These are phyloP conservation scores for Rhinopomastus cyanomelas DNA, from an alignment of 2,113 vertebrate species.

Conservation along the genomic window DNA sequence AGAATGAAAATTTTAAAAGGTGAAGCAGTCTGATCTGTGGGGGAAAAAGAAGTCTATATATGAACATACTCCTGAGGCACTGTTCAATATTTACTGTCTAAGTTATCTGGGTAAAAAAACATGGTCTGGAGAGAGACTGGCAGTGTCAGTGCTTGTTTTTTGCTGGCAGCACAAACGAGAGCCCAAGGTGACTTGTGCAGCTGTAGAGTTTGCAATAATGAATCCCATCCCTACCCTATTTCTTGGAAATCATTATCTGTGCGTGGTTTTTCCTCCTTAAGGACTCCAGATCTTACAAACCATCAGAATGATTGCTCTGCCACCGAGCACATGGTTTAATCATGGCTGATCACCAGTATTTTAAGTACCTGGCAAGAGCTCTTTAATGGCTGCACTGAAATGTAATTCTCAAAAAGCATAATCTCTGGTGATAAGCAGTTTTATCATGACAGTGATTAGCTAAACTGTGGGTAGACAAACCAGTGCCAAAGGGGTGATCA, in stretches of 20 bases:
- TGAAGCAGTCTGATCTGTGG: not conserved
- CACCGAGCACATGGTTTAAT: not conserved
- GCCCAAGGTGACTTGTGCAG: not conserved
- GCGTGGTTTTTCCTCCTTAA: not conserved
- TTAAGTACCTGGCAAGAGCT: not conserved
- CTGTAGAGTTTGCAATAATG: not conserved
- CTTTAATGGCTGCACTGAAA: not conserved
- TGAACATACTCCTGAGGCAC: not conserved
- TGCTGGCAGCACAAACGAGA: not conserved
- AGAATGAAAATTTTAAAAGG: not conserved
- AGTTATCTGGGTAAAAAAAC: not conserved
- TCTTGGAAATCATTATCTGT: not conserved
- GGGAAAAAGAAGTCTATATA: not conserved
- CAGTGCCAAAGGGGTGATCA: not conserved
- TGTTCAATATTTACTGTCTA: not conserved
- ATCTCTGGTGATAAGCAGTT: not conserved
- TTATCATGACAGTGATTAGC: not conserved
- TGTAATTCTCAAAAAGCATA: not conserved
- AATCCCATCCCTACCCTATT: not conserved
- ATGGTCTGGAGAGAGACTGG: not conserved
- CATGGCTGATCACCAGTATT: not conserved
- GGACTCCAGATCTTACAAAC: fast-evolving
- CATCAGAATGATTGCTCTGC: not conserved
- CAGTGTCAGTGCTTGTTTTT: not conserved
- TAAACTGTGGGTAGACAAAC: not conserved